Evolutionary conservation across 2,888 invertebrate genomes (phyloP).

Genomic region (Monopis laevigella): DNA sequence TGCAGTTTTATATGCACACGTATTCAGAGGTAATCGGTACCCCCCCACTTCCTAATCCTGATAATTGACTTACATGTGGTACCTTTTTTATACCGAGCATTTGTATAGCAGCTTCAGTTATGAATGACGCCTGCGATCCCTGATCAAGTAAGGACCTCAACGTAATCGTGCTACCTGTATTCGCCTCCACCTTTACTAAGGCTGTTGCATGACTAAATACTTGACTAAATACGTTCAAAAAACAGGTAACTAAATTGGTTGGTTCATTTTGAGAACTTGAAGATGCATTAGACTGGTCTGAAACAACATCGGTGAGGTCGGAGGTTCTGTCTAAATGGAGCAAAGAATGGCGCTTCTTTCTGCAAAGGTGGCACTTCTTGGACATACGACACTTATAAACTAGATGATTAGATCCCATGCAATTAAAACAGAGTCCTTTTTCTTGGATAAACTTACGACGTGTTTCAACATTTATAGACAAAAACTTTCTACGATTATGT

Average conservation of each 20-base stretch:
- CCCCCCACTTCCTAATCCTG: too few species aligned
- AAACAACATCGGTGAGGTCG: not conserved
- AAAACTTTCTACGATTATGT: not conserved
- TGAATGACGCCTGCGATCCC: too few species aligned
- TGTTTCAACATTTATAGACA: not conserved
- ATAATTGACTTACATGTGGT: too few species aligned
- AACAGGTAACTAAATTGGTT: too few species aligned
- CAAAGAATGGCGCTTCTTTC: not conserved
- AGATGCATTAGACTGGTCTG: not conserved
- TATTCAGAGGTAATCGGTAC: slow-evolving; percentile 13
- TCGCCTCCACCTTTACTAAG: not conserved
- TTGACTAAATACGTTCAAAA: not conserved
- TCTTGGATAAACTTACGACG: slow-evolving; percentile 1
- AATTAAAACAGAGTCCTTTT: too few species aligned
- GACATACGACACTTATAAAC: not conserved
- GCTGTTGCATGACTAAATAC: too few species aligned
- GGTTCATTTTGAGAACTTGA: not conserved
- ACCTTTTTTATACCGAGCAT: too few species aligned
- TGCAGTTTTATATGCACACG: slow-evolving; percentile 17
- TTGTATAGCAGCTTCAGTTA: too few species aligned
- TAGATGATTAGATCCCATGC: not conserved
- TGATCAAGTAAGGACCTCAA: slow-evolving; percentile 15
- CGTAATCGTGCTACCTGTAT: not conserved
- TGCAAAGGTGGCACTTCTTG: not conserved
- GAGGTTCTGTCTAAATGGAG: not conserved